These are phyloP conservation scores for Hippocampus guttulatus DNA, from an alignment of 2,113 vertebrate species.

Conservation along the genomic window DNA sequence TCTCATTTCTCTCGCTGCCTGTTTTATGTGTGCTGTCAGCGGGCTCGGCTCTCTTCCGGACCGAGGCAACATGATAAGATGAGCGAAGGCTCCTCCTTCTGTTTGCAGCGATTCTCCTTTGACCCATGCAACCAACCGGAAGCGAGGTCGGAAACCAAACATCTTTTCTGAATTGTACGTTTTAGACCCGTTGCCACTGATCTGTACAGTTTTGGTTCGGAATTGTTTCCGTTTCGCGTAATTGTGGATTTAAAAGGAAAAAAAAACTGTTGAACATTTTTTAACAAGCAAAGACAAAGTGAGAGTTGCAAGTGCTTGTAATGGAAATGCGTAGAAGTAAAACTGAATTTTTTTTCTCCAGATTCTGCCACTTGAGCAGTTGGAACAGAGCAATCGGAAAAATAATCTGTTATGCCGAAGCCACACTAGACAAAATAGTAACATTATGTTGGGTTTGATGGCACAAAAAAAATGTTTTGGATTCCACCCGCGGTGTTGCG, in stretches of 20 bases:
- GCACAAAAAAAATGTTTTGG: too few relatives aligned
- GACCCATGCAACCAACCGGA: conserved; percentile 45
- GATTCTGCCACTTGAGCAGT: neutral
- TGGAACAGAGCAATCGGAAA: neutral
- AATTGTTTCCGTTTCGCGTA: neutral
- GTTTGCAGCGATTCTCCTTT: conserved; percentile 36
- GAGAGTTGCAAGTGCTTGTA: neutral
- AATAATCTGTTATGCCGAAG: too few relatives aligned
- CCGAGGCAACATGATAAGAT: conserved; percentile 47
- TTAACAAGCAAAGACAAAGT: too few relatives aligned
- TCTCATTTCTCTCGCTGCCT: conserved; percentile 14
- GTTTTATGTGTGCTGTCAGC: conserved; percentile 54
- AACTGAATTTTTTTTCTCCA: neutral
- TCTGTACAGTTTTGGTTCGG: neutral
- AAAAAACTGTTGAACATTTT: too few relatives aligned
- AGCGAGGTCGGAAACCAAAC: conserved; percentile 36
- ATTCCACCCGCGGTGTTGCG: too few relatives aligned
- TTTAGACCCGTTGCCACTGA: too few relatives aligned
- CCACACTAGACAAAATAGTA: too few relatives aligned
- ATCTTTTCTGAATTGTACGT: neutral
- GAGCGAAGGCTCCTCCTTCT: conserved; percentile 35
- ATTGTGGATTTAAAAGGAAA: too few relatives aligned
- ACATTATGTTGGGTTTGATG: too few relatives aligned
- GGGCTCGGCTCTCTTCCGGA: conserved; percentile 46
- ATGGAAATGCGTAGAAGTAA: neutral